Evolutionary conservation across 2,888 invertebrate genomes (phyloP).

Genomic region (Parelbella ahira): DNA sequence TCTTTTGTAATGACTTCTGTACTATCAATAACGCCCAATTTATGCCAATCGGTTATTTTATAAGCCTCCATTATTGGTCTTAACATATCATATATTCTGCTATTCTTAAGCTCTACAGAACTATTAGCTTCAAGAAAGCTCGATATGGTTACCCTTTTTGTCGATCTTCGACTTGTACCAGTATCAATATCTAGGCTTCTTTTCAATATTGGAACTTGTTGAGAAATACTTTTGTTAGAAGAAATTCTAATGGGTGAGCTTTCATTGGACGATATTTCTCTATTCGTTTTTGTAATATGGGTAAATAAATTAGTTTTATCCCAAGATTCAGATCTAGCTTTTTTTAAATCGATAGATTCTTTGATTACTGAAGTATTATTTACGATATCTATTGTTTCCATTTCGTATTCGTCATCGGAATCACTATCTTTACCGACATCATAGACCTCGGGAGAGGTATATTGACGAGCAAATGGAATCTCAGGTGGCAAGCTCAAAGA

Average conservation of each 20-base stretch:
- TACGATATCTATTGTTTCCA: constrained; percentile 16
- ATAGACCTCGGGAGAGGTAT: constrained; percentile 12
- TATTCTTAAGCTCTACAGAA: constrained; percentile 31
- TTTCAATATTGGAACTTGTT: constrained; percentile 52
- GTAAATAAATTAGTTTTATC: constrained; percentile 8
- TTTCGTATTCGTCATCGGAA: constrained; percentile 25
- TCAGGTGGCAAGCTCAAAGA: constrained; percentile 34
- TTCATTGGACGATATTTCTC: constrained; percentile 24
- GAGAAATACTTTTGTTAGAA: constrained; percentile 31
- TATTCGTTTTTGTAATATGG: constrained; percentile 24
- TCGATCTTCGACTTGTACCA: constrained; percentile 32
- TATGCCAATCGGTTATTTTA: constrained; percentile 52
- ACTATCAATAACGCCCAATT: constrained; percentile 56
- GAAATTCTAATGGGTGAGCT: too few species aligned
- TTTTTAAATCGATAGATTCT: constrained; percentile 24
- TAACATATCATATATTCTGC: constrained; percentile 51
- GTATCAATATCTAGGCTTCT: constrained; percentile 32
- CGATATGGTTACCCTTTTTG: constrained; percentile 61
- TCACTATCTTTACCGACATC: constrained; percentile 14
- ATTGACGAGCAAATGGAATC: constrained; percentile 14
- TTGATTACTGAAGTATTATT: constrained; percentile 6
- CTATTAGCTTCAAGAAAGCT: constrained; percentile 36
- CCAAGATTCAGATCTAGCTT: constrained; percentile 30
- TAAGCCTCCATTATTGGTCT: constrained; percentile 57
- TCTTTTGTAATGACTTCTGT: constrained; percentile 39